Base-by-base conservation (phyloP, 2,113 vertebrate species). In the Rhea pennata region DNA sequence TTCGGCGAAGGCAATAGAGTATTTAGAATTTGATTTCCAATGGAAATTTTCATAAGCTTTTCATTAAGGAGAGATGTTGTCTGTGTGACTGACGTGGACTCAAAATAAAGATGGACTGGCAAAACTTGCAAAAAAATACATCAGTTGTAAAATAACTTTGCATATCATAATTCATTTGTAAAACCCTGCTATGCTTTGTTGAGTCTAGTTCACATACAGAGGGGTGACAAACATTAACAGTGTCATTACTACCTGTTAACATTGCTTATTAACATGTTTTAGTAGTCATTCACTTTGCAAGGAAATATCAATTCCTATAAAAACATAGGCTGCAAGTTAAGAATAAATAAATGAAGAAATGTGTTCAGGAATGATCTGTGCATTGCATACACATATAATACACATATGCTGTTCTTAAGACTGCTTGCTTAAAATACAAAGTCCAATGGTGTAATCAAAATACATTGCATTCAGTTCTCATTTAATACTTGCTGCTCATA, bases 281-380 rank as follows among this genome's bases (percentile, higher is more conserved):
- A 72, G 56, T 69, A 90, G 66, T 93, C 80, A 93, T 93, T 94
- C 90, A 62, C 33, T 84, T 93, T 84, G 21, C 66, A 84, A 77
- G 26, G 61, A 90, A 71, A 50, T 88, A 94, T 86, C 78, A 84
- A 95, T 92, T 95, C 42, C 44, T 81, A 16, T 66, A n/a, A 69
- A 92, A 96, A 90, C 19, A 64, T 75, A 90, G 10, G 3, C 51
- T 88, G 51, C 46, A 83, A 69, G 8, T 89, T 94, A 92, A 88
- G 88, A 87, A 90, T 59, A 84, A 83, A 71, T 62, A 87, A 94
- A 88, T 82, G 39, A 72, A 87, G 40, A 78, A 88, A 65, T 29
- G 39, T 86, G n/a, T 95, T 12, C 51, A 88, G 79, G 44, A 96
- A 31, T 22, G 15, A 62, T 79, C 36, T 88, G 39, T 84, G 24